Evolutionary conservation across 1,140 invertebrate genomes (phyloP).

Genomic region (Caenorhabditis briggsae): DNA sequence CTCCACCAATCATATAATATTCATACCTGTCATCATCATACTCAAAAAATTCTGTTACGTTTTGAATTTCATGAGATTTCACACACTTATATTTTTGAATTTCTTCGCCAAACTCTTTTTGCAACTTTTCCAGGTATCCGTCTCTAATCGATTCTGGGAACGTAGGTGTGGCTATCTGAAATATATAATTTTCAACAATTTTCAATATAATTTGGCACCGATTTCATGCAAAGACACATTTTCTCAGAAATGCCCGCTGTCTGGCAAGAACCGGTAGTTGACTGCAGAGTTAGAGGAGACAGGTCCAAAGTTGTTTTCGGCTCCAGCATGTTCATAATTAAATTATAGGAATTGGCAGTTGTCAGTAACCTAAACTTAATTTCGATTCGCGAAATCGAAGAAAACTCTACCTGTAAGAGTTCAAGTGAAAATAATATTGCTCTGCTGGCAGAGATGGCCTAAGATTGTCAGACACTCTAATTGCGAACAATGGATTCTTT

Average conservation of each 20-base stretch:
- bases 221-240: slow-evolving; percentile 40
- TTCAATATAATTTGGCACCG: not conserved
- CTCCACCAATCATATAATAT: not conserved
- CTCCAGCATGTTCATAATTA: slow-evolving; percentile 13
- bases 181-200: not conserved
- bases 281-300: not conserved
- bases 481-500: slow-evolving; percentile 25
- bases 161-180: not conserved
- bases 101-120: slow-evolving; percentile 3
- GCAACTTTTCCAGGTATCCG: not conserved
- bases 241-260: not conserved
- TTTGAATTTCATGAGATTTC: not conserved
- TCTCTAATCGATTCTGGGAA: not conserved
- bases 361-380: not conserved
- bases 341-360: slow-evolving; percentile 3
- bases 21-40: not conserved
- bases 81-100: slow-evolving; percentile 20
- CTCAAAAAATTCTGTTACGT: not conserved
- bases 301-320: not conserved
- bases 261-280: not conserved
- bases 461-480: not conserved
- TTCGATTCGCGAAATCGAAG: not conserved
- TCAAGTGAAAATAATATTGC: not conserved
- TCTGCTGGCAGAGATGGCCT: not conserved
- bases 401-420: not conserved